phyloP scores from a whole-genome alignment of 2,113 vertebrate species.

The Bambusicola thoracicus region DNA sequence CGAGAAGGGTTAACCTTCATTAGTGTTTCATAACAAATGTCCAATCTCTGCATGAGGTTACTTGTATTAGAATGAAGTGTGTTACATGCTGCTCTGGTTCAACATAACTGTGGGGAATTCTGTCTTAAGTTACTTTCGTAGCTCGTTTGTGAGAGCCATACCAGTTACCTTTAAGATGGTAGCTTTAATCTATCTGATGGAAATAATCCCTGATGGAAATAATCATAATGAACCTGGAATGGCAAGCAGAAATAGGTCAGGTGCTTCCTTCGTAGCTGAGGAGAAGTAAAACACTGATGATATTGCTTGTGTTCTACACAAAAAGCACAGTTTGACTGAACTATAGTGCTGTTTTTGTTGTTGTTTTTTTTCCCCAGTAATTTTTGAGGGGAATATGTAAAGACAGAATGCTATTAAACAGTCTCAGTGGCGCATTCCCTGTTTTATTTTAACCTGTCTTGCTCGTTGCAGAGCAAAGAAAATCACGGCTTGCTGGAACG shows the following conservation, averaged over 20 bases:
- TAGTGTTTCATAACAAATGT: neutral
- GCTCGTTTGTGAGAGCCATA: neutral
- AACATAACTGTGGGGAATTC: neutral
- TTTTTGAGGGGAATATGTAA: neutral
- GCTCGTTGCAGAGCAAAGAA: conserved; percentile 85
- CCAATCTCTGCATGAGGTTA: neutral
- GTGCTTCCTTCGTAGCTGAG: neutral
- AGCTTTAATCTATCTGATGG: neutral
- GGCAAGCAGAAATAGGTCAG: neutral
- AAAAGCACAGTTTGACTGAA: neutral
- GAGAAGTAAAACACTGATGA: neutral
- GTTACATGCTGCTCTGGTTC: neutral
- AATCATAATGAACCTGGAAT: neutral
- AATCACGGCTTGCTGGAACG: conserved; percentile 90
- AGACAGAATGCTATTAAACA: neutral
- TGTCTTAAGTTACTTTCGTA: neutral
- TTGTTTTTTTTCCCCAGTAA: neutral
- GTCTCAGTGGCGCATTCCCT: neutral
- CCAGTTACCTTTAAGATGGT: neutral
- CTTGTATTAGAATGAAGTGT: neutral
- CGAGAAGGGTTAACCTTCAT: neutral
- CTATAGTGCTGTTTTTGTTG: no score
- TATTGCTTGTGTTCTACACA: neutral
- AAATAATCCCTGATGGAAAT: neutral
- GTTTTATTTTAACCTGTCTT: neutral